These are phyloP conservation scores for Petroica traversi DNA, from an alignment of 2,113 vertebrate species.

Conservation along the genomic window DNA sequence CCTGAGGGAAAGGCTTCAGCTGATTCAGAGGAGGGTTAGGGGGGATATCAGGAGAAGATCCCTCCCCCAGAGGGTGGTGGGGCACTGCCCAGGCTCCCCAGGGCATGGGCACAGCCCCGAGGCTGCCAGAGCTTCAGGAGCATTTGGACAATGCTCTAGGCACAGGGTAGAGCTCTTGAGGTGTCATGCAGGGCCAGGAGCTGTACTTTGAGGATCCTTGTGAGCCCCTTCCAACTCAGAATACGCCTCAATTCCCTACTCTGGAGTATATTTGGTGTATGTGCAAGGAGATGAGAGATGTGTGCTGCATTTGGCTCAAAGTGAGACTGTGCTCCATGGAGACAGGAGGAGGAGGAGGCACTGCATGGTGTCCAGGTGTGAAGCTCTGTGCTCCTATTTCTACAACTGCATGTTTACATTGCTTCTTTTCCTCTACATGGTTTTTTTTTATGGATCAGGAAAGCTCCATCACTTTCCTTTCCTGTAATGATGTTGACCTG, in stretches of 20 bases:
- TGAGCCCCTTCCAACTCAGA: not conserved
- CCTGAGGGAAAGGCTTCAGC: not conserved
- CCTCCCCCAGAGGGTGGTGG: too few species aligned
- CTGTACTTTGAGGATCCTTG: not conserved
- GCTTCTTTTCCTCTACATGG: not conserved
- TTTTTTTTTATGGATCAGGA: not conserved
- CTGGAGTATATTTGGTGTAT: not conserved
- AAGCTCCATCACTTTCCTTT: slow-evolving; percentile 63
- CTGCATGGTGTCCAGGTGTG: rapidly evolving
- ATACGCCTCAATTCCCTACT: not conserved
- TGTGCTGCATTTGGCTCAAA: not conserved
- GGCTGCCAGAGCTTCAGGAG: not conserved
- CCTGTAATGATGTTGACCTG: slow-evolving; percentile 71
- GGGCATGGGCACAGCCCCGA: rapidly evolving
- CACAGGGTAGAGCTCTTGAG: not conserved
- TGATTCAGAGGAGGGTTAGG: not conserved
- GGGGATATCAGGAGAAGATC: not conserved
- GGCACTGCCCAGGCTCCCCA: not conserved
- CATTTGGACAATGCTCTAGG: rapidly evolving
- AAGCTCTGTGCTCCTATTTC: not conserved
- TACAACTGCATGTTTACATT: not conserved
- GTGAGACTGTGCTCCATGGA: not conserved
- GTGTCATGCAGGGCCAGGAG: not conserved
- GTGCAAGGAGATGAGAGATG: not conserved
- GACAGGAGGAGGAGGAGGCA: not conserved